phyloP scores from a whole-genome alignment of 2,888 invertebrate species.

The Catocala sponsa region DNA sequence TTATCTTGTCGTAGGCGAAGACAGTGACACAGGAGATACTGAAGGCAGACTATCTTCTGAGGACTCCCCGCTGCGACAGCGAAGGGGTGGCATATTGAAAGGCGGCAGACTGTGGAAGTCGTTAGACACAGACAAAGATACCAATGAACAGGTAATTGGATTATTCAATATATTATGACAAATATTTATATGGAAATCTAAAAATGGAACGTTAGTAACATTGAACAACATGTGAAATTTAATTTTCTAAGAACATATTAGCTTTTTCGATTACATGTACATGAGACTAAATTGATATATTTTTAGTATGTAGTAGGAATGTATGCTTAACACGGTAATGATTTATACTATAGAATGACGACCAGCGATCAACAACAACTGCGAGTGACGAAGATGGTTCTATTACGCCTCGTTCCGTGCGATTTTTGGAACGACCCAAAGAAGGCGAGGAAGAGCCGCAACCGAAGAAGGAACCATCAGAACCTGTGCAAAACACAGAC shows the following conservation, averaged over 20 bases:
- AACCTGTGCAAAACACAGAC: constrained; percentile 43
- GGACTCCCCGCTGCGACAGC: constrained; percentile 88
- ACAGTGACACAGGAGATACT: constrained; percentile 75
- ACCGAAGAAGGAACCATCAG: constrained; percentile 52
- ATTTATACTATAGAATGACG: constrained; percentile 67
- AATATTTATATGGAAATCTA: too few species aligned
- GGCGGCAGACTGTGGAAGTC: constrained; percentile 93
- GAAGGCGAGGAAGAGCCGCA: constrained; percentile 75
- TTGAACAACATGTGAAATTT: too few species aligned
- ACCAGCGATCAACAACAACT: constrained; percentile 77
- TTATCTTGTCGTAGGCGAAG: constrained; percentile 65
- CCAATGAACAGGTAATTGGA: constrained; percentile 82
- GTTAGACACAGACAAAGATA: constrained; percentile 78
- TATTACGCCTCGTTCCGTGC: constrained; percentile 89
- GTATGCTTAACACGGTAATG: too few species aligned
- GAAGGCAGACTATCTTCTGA: constrained; percentile 79
- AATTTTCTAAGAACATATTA: too few species aligned
- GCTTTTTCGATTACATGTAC: too few species aligned
- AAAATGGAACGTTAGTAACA: too few species aligned
- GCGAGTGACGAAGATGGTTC: constrained; percentile 88
- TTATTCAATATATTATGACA: background rate
- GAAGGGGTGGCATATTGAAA: constrained; percentile 92
- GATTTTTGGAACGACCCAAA: constrained; percentile 88
- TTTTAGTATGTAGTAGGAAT: too few species aligned
- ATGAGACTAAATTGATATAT: too few species aligned